phyloP scores from a whole-genome alignment of 2,797 vertebrate genomes.

The Cuculus canorus region DNA sequence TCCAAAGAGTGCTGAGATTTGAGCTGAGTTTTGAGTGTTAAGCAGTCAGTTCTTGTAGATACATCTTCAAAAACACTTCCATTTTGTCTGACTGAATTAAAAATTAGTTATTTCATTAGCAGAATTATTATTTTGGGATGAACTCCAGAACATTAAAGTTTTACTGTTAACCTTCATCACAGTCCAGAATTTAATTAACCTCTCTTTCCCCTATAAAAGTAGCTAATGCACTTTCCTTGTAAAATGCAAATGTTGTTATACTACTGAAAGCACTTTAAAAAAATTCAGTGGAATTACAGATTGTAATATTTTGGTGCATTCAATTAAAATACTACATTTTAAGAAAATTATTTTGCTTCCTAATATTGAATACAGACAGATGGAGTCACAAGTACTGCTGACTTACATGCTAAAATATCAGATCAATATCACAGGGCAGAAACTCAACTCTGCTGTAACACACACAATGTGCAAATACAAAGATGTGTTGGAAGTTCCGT shows the following conservation, averaged over 20 bases:
- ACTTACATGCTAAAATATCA: background rate
- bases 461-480: background rate
- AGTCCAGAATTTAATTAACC: constrained; percentile 65
- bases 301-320: constrained; percentile 31
- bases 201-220: constrained; percentile 49
- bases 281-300: background rate
- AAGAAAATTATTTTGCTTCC: constrained; percentile 7
- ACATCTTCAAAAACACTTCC: constrained; percentile 9
- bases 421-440: background rate
- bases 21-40: constrained; percentile 24
- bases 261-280: constrained; percentile 35
- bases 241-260: constrained; percentile 50
- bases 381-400: background rate
- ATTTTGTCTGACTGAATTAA: constrained; percentile 65
- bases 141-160: constrained; percentile 63
- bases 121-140: constrained; percentile 68
- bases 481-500: background rate
- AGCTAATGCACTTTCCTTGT: constrained; percentile 58
- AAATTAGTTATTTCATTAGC: constrained; percentile 65
- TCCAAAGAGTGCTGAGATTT: constrained; percentile 24
- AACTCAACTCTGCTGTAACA: background rate
- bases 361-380: background rate
- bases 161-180: constrained; percentile 66
- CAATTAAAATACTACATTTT: constrained; percentile 26
- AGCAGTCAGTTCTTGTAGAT: constrained; percentile 36